Percentiles rank a stretch among this genome's conserved stretches.
phyloP scores from a whole-genome alignment of 2,113 vertebrate species.

The Psittacula cyanocephala region DNA sequence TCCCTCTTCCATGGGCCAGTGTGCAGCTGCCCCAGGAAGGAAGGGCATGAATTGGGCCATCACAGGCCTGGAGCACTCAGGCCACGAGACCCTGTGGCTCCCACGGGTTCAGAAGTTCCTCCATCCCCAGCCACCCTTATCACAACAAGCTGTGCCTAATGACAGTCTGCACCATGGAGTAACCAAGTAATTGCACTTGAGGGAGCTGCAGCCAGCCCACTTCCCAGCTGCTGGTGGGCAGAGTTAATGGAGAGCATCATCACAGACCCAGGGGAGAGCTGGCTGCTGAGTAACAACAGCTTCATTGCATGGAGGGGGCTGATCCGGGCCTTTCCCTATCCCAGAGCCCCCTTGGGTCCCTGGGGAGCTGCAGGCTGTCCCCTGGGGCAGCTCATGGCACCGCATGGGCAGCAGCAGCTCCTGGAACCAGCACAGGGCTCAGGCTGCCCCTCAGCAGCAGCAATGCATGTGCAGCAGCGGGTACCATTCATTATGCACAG shows the following conservation, averaged over 20 bases:
- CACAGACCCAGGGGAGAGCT: neutral
- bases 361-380: neutral
- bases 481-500: conserved; percentile 26
- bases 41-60: neutral
- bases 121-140: neutral
- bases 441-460: neutral
- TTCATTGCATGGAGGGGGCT: neutral
- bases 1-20: neutral
- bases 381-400: neutral
- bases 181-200: neutral
- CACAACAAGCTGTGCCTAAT: neutral
- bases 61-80: fast-evolving
- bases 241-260: neutral
- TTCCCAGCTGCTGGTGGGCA: neutral
- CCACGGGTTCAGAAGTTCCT: neutral
- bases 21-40: neutral
- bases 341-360: fast-evolving
- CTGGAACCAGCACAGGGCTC: neutral
- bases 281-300: neutral
- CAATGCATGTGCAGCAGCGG: neutral
- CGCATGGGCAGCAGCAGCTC: neutral
- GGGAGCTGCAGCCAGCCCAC: neutral
- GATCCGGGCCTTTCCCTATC: neutral
- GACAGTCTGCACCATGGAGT: neutral
- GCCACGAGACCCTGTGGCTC: fast-evolving